Evolutionary conservation across 2,113 vertebrate species (phyloP), one percentile per base, ranked within the genome.

Genomic region (Pongo pygmaeus): DNA sequence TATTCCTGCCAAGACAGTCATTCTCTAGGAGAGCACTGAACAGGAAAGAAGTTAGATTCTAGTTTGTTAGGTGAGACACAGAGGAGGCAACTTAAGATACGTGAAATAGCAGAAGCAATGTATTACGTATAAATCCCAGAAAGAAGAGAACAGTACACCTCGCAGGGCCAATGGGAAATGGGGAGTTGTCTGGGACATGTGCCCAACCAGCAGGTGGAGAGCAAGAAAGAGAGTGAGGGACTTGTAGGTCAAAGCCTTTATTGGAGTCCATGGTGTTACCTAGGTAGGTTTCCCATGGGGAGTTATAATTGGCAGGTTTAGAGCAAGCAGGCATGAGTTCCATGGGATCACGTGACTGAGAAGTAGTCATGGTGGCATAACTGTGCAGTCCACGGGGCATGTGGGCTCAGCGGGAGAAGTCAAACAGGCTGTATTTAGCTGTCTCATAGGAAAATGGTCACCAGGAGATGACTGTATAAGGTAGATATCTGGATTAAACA

Each of bases 371-470:
- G 69, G 3, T n/a, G 23, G 23, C 32, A 9, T 48, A 6, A 20
- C 32, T 11, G 52, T 48, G 10, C 12, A 50, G 14, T n/a, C 5
- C 4, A 1, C 8, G 3, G 6, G 5, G 10, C 4, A 4, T 27
- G 8, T 7, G 16, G 9, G 5, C 6, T 67, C 52, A 48, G 16
- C 0, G 2, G 9, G 35, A 2, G 27, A 32, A 69, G n/a, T 55
- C 9, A 43, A 43, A 38, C 30, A 30, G n/a, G 35, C 18, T 43
- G 11, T 57, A n/a, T 46, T 38, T 79, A 35, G 48, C 6, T 87
- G 14, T 35, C 59, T 35, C 23, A 8, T 5, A 57, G 20, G 43
- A 25, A 50, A 8, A 9, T 50, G 48, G 38, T 57, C 32, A 20
- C 46, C 27, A 79, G 27, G n/a, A n/a, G 7, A 17, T 2, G 32